phyloP scores from a whole-genome alignment of 2,797 vertebrate species.

The Falco rusticolus region DNA sequence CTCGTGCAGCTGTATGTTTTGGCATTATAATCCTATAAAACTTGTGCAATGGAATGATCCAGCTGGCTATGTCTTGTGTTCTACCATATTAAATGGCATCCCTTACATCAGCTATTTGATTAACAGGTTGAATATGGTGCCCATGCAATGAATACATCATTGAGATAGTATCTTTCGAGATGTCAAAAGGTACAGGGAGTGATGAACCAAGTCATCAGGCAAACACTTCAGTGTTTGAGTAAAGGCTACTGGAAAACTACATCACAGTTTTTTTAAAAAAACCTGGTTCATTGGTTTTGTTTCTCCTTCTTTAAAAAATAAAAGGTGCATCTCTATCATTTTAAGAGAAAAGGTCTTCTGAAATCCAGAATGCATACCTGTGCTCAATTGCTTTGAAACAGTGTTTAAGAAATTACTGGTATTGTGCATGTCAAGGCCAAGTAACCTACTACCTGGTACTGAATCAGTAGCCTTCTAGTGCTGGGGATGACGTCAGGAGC shows the following conservation, averaged over 20 bases:
- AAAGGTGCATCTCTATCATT: background rate
- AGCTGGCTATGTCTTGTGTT: background rate
- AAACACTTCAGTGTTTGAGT: background rate
- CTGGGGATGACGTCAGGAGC: background rate
- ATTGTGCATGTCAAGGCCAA: background rate
- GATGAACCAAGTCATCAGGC: background rate
- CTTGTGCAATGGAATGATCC: background rate
- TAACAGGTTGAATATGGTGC: background rate
- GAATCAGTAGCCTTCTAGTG: background rate
- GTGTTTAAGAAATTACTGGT: background rate
- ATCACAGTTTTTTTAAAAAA: background rate
- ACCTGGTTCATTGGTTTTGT: background rate
- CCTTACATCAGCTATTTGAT: background rate
- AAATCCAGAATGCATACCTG: background rate
- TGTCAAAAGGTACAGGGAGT: background rate
- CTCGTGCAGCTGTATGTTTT: background rate
- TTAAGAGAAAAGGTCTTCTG: background rate
- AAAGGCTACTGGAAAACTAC: background rate
- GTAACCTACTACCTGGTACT: background rate
- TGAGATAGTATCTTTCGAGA: background rate
- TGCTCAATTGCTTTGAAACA: background rate
- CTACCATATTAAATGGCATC: background rate
- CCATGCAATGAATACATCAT: background rate
- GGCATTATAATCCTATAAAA: background rate
- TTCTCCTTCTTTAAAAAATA: background rate